Conservation (phyloP, 1,140 invertebrate genomes). For the Brachionus rotundiformis region DNA sequence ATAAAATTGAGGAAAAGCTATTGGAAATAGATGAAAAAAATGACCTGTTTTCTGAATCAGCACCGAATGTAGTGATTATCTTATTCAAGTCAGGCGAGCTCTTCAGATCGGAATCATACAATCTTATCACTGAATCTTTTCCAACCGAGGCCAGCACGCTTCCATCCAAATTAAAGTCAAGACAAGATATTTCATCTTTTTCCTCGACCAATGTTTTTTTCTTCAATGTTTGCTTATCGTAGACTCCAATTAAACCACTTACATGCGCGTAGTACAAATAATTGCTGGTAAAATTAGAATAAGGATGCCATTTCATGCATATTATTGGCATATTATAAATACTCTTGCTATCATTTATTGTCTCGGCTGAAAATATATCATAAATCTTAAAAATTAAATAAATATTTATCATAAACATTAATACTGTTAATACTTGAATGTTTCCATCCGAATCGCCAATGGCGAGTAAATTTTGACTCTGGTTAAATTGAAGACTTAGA, state of each 20-base stretch:
- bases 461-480: conserved; percentile 35
- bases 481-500: conserved; percentile 37
- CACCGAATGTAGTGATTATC: background rate
- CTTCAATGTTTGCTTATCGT: background rate
- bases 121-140: conserved; percentile 9
- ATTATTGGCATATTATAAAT: conserved; percentile 44
- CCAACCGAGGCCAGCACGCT: background rate
- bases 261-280: conserved; percentile 48
- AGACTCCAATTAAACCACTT: conserved; percentile 34
- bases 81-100: background rate
- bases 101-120: conserved; percentile 18
- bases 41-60: background rate
- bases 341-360: background rate
- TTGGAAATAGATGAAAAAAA: background rate
- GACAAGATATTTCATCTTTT: conserved; percentile 46
- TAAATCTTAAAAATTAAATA: background rate
- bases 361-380: conserved; percentile 2
- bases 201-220: conserved; percentile 9
- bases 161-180: conserved; percentile 23
- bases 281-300: conserved; percentile 12
- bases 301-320: conserved; percentile 46
- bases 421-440: background rate
- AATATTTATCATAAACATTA: background rate
- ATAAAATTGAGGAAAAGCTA: background rate
- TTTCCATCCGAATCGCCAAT: conserved; percentile 41